Evolutionary conservation across 1,140 invertebrate genomes (phyloP).

Genomic region (Branchinecta lynchi): DNA sequence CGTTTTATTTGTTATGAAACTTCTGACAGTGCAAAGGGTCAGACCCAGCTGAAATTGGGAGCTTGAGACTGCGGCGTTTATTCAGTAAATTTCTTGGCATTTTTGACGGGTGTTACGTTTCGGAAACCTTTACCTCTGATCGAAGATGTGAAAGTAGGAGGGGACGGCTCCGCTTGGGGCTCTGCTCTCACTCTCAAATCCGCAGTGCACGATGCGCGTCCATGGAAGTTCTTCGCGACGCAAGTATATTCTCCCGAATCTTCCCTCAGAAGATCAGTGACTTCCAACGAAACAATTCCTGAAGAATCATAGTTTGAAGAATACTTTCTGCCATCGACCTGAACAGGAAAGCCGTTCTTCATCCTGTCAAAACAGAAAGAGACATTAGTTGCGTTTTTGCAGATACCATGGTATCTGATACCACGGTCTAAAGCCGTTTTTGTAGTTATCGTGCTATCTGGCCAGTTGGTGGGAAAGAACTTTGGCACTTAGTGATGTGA

Average conservation of each 20-base stretch:
- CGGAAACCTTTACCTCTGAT: constrained; percentile 43
- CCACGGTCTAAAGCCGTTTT: no score
- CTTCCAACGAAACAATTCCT: constrained; percentile 57
- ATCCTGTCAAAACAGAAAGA: constrained; percentile 19
- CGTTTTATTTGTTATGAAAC: no score
- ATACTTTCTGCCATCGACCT: constrained; percentile 3
- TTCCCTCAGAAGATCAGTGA: constrained; percentile 36
- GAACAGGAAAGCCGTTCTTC: constrained; percentile 36
- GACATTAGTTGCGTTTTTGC: no score
- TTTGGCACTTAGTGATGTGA: no score
- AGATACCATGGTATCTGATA: no score
- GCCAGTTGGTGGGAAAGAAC: no score
- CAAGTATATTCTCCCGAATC: constrained; percentile 36
- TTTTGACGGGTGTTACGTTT: not conserved
- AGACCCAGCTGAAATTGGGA: no score
- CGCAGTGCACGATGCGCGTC: constrained; percentile 47
- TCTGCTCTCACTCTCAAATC: constrained; percentile 45
- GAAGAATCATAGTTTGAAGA: constrained; percentile 35
- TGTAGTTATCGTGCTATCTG: no score
- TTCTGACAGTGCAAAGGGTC: no score
- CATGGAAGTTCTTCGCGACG: constrained; percentile 52
- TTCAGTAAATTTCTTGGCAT: no score
- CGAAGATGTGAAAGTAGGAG: constrained; percentile 49
- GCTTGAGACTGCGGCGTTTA: no score
- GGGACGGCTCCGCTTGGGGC: constrained; percentile 47